phyloP scores from a whole-genome alignment of 2,888 invertebrate genomes.

The Cacoxenus indagator region DNA sequence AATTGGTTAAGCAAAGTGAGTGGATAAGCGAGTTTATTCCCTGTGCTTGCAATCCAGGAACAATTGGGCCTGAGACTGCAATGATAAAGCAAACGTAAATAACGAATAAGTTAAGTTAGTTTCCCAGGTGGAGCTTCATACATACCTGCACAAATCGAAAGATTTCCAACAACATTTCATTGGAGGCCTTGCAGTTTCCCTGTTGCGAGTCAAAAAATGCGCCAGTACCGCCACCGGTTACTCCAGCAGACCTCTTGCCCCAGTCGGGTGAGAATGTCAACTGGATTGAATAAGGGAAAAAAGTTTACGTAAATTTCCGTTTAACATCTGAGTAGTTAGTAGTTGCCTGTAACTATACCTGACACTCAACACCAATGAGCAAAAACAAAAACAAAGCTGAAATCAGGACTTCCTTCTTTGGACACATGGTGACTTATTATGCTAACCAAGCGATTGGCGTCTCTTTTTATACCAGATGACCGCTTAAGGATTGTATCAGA shows the following conservation, averaged over 20 bases:
- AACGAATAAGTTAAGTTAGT: not conserved
- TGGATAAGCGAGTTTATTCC: constrained; percentile 45
- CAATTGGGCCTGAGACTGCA: constrained; percentile 59
- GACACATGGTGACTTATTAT: constrained; percentile 48
- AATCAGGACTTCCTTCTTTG: constrained; percentile 56
- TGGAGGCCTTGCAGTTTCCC: constrained; percentile 64
- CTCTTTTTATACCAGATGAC: constrained; percentile 17
- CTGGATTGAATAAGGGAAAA: constrained; percentile 40
- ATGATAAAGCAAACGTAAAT: not conserved
- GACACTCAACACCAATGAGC: constrained; percentile 56
- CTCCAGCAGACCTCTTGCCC: constrained; percentile 62
- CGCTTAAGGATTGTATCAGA: not conserved
- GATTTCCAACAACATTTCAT: constrained; percentile 68
- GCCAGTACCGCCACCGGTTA: constrained; percentile 34
- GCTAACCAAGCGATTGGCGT: not conserved
- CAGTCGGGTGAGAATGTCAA: constrained; percentile 67
- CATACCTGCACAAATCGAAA: constrained; percentile 66
- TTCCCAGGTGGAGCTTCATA: not conserved
- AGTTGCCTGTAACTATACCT: constrained; percentile 39
- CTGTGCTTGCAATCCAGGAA: constrained; percentile 66
- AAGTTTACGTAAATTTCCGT: not conserved
- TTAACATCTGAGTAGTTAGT: not conserved
- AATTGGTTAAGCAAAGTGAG: not conserved
- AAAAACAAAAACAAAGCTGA: constrained; percentile 49
- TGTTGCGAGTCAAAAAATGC: constrained; percentile 58